Percentiles rank a stretch among this genome's conserved stretches.
phyloP scores from a whole-genome alignment of 1,140 invertebrate genomes.

The Elysia chlorotica region DNA sequence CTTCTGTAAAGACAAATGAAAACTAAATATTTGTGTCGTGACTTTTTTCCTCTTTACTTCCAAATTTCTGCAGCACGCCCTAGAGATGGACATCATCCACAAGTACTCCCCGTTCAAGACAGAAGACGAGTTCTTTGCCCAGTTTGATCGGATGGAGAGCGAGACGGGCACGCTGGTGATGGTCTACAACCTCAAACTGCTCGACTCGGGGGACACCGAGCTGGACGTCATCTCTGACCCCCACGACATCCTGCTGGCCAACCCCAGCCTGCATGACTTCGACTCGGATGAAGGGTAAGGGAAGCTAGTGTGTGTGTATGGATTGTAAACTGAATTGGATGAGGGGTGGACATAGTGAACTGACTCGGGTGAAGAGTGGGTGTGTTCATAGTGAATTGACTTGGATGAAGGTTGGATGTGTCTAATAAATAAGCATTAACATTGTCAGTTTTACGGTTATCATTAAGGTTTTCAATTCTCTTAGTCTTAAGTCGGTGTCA shows the following conservation, averaged over 20 bases:
- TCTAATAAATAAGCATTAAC: too few species aligned
- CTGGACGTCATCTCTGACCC: constrained; percentile 57
- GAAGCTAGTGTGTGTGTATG: too few species aligned
- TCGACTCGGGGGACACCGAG: constrained; percentile 60
- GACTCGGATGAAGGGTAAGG: constrained; percentile 60
- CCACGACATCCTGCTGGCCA: constrained; percentile 56
- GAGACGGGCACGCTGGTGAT: constrained; percentile 61
- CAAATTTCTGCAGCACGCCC: constrained; percentile 49
- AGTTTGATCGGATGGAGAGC: constrained; percentile 61
- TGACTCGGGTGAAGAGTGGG: too few species aligned
- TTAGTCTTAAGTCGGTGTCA: too few species aligned
- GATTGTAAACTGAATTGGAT: too few species aligned
- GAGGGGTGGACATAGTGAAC: too few species aligned
- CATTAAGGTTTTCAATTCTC: too few species aligned
- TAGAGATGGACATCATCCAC: constrained; percentile 61
- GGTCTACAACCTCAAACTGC: constrained; percentile 62
- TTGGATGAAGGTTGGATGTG: too few species aligned
- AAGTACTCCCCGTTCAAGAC: constrained; percentile 63
- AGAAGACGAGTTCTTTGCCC: constrained; percentile 57
- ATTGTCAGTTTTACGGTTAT: too few species aligned
- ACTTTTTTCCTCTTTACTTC: constrained; percentile 13
- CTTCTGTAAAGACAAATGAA: not conserved
- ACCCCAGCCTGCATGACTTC: constrained; percentile 50
- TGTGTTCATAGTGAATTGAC: too few species aligned
- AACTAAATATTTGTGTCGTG: not conserved